Evolutionary conservation across 92 coral and sea anemone species (phyloP).

Genomic region (Umimayanthus kanabou): DNA sequence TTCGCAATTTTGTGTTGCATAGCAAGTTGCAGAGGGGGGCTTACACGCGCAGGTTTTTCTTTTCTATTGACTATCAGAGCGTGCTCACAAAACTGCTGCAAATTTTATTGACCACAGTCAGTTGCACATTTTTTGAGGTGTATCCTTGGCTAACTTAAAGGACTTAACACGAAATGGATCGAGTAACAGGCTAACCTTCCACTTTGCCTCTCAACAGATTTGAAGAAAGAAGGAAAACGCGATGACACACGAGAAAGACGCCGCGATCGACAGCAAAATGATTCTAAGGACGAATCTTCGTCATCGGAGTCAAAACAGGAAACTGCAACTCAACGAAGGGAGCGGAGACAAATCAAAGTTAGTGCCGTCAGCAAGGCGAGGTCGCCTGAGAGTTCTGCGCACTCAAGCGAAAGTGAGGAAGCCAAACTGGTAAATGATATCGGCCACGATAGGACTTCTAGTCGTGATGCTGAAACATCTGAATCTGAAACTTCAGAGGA

Average conservation of each 20-base stretch:
- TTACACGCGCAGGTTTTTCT: no score
- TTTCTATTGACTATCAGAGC: no score
- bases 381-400: conserved; percentile 60
- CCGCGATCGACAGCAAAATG: conserved; percentile 35
- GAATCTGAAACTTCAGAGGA: conserved; percentile 42
- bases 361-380: conserved; percentile 30
- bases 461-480: conserved; percentile 34
- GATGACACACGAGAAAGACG: conserved; percentile 55
- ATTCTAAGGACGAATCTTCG: conserved; percentile 9
- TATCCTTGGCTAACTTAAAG: neutral
- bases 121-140: neutral
- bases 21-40: no score
- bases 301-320: conserved; percentile 30
- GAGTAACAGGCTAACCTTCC: neutral
- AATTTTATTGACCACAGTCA: no score
- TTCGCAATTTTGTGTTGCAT: no score
- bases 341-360: conserved; percentile 4
- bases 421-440: conserved; percentile 13
- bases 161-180: neutral
- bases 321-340: conserved; percentile 22
- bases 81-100: no score
- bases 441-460: conserved; percentile 27
- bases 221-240: conserved; percentile 42
- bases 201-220: conserved; percentile 20
- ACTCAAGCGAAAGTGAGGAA: conserved; percentile 51